Evolutionary conservation across 2,888 invertebrate species (phyloP).

Genomic region (Philonicus albiceps): DNA sequence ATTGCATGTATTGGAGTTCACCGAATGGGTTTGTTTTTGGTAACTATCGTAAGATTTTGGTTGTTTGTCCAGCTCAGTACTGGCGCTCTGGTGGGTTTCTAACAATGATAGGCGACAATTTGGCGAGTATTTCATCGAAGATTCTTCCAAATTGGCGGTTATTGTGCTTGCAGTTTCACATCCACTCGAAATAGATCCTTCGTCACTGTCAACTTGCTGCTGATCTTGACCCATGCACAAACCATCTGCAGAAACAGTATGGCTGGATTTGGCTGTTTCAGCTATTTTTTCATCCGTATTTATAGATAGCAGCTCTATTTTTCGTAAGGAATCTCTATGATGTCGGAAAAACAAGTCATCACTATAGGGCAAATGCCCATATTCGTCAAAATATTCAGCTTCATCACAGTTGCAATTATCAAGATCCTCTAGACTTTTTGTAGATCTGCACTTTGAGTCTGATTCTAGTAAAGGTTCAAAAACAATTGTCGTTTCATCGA

Average conservation of each 20-base stretch:
- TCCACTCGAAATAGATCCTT: conserved; percentile 80
- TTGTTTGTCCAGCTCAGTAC: not conserved
- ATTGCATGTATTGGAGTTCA: not conserved
- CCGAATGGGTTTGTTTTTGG: not conserved
- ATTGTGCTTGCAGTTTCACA: conserved; percentile 82
- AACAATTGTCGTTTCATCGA: conserved; percentile 49
- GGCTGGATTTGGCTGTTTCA: conserved; percentile 49
- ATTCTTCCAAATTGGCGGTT: conserved; percentile 65
- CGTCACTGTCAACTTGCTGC: conserved; percentile 70
- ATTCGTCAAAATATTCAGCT: conserved; percentile 52
- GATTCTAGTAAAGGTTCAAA: conserved; percentile 7
- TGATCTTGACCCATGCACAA: not conserved
- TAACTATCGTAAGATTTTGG: not conserved
- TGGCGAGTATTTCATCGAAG: conserved; percentile 54
- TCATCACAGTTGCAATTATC: conserved; percentile 45
- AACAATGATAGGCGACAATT: not conserved
- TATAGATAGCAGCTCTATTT: conserved; percentile 54
- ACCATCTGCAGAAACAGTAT: conserved; percentile 5
- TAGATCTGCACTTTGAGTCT: conserved; percentile 1
- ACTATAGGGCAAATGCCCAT: conserved; percentile 53
- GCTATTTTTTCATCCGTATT: conserved; percentile 57
- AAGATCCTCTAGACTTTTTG: conserved; percentile 51
- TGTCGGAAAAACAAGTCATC: conserved; percentile 60
- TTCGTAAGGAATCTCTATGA: conserved; percentile 61
- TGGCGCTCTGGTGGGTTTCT: conserved; percentile 47